Evolutionary conservation across 2,797 vertebrate genomes (phyloP).

Genomic region (Garrulus glandarius): DNA sequence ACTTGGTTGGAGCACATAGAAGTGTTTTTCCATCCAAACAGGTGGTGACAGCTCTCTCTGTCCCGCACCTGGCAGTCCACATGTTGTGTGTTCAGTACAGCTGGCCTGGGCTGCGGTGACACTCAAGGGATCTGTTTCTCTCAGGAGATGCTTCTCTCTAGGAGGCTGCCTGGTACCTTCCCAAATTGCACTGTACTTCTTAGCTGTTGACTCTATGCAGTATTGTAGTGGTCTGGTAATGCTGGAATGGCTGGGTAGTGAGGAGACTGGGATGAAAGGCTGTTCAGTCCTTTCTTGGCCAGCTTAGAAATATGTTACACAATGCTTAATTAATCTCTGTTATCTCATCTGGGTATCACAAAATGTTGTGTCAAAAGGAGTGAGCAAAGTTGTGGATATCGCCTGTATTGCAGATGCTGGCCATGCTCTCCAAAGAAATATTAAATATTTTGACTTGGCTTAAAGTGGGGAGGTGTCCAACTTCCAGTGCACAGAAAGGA

Average conservation of each 20-base stretch:
- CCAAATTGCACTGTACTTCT: not conserved
- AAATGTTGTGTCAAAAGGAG: not conserved
- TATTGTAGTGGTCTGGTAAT: not conserved
- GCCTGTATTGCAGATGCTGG: not conserved
- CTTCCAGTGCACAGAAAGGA: not conserved
- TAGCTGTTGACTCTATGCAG: not conserved
- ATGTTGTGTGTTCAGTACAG: not conserved
- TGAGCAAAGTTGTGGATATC: not conserved
- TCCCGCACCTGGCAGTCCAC: not conserved
- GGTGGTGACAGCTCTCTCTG: not conserved
- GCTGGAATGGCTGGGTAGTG: not conserved
- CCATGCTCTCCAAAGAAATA: not conserved
- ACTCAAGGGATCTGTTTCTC: not conserved
- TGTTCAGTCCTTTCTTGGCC: not conserved
- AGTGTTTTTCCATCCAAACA: not conserved
- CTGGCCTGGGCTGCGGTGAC: not conserved
- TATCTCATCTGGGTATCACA: not conserved
- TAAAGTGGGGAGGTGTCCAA: not conserved
- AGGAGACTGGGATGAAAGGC: not conserved
- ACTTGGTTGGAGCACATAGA: not conserved
- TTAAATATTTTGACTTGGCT: not conserved
- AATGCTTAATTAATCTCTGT: not conserved
- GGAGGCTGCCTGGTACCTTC: not conserved
- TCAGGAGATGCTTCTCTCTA: not conserved
- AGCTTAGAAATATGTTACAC: not conserved